Evolutionary conservation across 2,113 vertebrate genomes (phyloP).

Genomic region (Panurus biarmicus): DNA sequence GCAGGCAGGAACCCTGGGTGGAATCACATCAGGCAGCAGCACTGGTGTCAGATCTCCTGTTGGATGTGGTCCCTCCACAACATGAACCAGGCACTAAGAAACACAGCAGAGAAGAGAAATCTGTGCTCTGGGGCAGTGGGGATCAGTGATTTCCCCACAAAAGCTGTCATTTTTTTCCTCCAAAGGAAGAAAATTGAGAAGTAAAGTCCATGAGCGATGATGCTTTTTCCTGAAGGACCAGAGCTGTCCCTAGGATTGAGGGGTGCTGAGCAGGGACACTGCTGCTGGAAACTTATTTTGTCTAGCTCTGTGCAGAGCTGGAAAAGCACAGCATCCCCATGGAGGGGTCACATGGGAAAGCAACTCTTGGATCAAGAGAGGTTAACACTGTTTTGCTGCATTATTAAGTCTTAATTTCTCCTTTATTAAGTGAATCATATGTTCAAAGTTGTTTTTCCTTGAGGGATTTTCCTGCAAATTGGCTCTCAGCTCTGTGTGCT

Average conservation of each 20-base stretch:
- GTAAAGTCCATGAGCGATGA: background rate
- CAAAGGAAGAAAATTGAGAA: background rate
- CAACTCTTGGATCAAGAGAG: conserved; percentile 61
- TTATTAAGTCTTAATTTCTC: conserved; percentile 76
- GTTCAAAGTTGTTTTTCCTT: conserved; percentile 65
- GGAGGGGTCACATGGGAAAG: conserved; percentile 26
- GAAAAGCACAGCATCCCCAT: conserved; percentile 25
- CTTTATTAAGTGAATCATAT: conserved; percentile 66
- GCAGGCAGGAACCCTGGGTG: background rate
- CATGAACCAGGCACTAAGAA: fast-evolving
- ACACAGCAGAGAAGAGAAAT: background rate
- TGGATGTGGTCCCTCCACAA: background rate
- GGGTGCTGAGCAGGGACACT: background rate
- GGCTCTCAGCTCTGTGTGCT: conserved; percentile 30
- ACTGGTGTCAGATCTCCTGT: background rate
- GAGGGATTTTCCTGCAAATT: conserved; percentile 68
- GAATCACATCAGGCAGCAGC: background rate
- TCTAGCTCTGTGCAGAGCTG: background rate
- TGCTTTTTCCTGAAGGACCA: background rate
- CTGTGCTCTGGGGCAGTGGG: background rate
- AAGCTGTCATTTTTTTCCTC: background rate
- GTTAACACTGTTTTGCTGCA: conserved; percentile 73
- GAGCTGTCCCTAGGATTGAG: background rate
- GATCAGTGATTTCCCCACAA: background rate
- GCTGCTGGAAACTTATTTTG: background rate